Conservation (phyloP, 2,113 vertebrate genomes). For the Mesitornis unicolor region DNA sequence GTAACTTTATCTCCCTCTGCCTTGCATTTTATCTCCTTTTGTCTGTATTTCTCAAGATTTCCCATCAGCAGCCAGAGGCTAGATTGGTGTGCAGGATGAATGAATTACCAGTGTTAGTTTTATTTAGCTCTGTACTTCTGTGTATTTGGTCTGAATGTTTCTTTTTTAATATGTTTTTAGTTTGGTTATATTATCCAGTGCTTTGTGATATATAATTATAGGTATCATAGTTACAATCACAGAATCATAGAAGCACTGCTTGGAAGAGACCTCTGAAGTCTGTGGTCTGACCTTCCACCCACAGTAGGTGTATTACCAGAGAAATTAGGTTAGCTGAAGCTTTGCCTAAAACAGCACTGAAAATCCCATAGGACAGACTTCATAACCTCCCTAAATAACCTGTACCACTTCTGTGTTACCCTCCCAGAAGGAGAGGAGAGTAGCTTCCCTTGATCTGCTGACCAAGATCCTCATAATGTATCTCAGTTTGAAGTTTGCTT, state of each 20-base stretch:
- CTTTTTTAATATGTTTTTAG: background rate
- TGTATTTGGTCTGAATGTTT: background rate
- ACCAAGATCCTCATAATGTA: background rate
- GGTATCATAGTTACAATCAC: background rate
- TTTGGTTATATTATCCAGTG: background rate
- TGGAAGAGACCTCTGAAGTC: background rate
- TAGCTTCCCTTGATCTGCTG: background rate
- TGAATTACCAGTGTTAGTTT: background rate
- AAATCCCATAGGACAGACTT: background rate
- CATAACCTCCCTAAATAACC: background rate
- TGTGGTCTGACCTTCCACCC: background rate
- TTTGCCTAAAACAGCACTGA: background rate
- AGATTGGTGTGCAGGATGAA: background rate
- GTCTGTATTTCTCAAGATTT: background rate
- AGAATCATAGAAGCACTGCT: background rate
- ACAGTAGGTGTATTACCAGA: background rate
- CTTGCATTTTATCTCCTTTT: background rate
- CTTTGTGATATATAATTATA: background rate
- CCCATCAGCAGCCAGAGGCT: background rate
- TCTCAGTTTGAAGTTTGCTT: background rate
- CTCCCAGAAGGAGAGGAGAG: background rate
- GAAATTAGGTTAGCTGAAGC: background rate
- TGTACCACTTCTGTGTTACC: background rate
- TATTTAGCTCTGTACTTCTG: background rate
- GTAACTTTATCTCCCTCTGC: background rate